Conservation (phyloP, 1,140 invertebrate genomes). For the Ganaspis sp. region DNA sequence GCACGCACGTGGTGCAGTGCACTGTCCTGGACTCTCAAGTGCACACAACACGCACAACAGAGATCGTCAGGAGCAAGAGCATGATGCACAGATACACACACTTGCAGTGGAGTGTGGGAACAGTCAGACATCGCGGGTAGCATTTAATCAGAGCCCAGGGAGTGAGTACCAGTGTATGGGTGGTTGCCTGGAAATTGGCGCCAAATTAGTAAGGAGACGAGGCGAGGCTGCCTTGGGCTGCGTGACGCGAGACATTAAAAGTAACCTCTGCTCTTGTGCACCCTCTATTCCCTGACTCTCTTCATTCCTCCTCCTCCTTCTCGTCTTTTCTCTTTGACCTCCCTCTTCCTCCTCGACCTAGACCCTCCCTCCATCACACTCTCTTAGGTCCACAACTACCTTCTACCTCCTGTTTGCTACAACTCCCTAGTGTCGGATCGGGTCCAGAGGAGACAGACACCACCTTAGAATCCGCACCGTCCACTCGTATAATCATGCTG, state of each 20-base stretch:
- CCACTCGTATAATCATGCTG: constrained; percentile 12
- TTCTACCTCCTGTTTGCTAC: constrained; percentile 35
- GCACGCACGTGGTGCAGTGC: constrained; percentile 39
- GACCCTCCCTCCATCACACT: constrained; percentile 39
- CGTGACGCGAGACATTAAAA: constrained; percentile 51
- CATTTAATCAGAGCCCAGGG: constrained; percentile 75
- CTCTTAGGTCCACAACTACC: constrained; percentile 19
- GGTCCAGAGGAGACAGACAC: constrained; percentile 41
- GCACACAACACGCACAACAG: constrained; percentile 54
- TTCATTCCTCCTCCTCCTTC: constrained; percentile 42
- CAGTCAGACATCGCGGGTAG: constrained; percentile 68
- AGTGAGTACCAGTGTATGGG: constrained; percentile 62
- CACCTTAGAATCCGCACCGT: not conserved
- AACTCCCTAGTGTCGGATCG: constrained; percentile 32
- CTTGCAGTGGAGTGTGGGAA: constrained; percentile 67
- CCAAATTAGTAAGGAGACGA: constrained; percentile 77
- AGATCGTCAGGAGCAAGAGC: constrained; percentile 38
- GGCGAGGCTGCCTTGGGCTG: constrained; percentile 57
- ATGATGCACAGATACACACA: constrained; percentile 53
- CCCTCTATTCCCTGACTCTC: constrained; percentile 32
- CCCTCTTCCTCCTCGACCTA: constrained; percentile 41
- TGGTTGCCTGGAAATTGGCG: constrained; percentile 76
- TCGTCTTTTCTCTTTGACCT: constrained; percentile 48
- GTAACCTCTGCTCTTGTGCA: constrained; percentile 35
- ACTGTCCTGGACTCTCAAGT: constrained; percentile 40